These are phyloP conservation scores for Drosophila tani DNA, from an alignment of 1,140 invertebrate genomes.

Conservation along the genomic window DNA sequence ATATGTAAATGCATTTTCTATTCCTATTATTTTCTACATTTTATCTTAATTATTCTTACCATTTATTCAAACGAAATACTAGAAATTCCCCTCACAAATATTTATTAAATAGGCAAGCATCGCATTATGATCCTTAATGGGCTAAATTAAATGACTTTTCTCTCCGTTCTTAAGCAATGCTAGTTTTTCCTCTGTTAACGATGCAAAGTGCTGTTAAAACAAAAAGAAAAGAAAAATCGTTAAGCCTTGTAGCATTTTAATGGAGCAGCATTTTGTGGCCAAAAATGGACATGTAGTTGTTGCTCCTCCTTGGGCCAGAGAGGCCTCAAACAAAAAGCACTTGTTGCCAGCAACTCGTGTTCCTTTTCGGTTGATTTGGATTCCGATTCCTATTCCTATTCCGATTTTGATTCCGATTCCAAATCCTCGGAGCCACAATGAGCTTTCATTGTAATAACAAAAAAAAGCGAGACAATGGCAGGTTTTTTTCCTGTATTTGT, in stretches of 20 bases:
- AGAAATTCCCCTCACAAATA: not conserved
- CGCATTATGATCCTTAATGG: constrained; percentile 21
- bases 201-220: constrained; percentile 22
- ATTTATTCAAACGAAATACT: not conserved
- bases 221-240: not conserved
- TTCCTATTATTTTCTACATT: not conserved
- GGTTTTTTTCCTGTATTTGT: constrained; percentile 26
- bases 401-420: constrained; percentile 18
- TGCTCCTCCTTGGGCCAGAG: constrained; percentile 19
- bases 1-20: not conserved
- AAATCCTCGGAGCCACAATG: constrained; percentile 60
- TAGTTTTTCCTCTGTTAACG: not conserved
- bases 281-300: constrained; percentile 63
- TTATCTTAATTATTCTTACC: not conserved
- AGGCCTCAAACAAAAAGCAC: constrained; percentile 52
- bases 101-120: constrained; percentile 1
- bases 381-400: constrained; percentile 4
- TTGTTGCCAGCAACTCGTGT: constrained; percentile 63
- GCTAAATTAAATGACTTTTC: constrained; percentile 20
- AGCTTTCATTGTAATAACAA: constrained; percentile 81
- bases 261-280: constrained; percentile 72
- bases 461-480: constrained; percentile 72
- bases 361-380: constrained; percentile 3
- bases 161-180: not conserved
- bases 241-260: constrained; percentile 69